Evolutionary conservation across 2,797 vertebrate species (phyloP), one percentile per base, ranked within the genome.

Genomic region (Bovichtus variegatus): DNA sequence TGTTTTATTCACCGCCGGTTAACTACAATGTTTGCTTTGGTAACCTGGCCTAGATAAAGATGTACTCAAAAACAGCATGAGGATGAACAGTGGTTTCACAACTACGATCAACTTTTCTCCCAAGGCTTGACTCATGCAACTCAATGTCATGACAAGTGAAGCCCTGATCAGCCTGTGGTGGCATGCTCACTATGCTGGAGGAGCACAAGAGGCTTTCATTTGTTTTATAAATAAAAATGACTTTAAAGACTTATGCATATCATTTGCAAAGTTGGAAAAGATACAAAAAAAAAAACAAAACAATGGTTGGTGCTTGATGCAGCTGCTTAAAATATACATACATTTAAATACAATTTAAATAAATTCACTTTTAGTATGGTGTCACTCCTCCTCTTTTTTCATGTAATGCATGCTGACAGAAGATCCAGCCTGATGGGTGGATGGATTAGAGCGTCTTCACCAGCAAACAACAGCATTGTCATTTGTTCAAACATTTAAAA

Each of bases 1-100:
- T 83, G 78, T 83, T 74, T 72, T 58, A 76, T 67, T 81, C 73
- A 81, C 63, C 49, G 25, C 55, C 27, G 1, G 55, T 89, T 86
- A 71, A 85, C 51, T 69, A 81, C 53, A 80, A 40, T 73, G 78
- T 74, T 74, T 83, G 60, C 58, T 73, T 7, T 67, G 83, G 27
- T 70, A 78, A 50, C 69, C 70, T 66, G 80, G 54, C 75, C 72
- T 76, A 71, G 53, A 75, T 84, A 59, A 53, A 73, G 68, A 74
- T 31, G 25, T 38, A 29, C 47, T 29, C 11, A 54, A 47, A 2
- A 16, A 9, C 21, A 78, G n/a, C 18, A 29, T 51, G 21, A 58
- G 44, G 63, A 73, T 9, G 25, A 62, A 40, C 8, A 18, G 34
- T 27, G 18, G 34, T 41, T 58, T 60, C 18, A n/a, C 2, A 29